Conservation (phyloP, 2,888 invertebrate genomes). For the Periphyllus acericola region DNA sequence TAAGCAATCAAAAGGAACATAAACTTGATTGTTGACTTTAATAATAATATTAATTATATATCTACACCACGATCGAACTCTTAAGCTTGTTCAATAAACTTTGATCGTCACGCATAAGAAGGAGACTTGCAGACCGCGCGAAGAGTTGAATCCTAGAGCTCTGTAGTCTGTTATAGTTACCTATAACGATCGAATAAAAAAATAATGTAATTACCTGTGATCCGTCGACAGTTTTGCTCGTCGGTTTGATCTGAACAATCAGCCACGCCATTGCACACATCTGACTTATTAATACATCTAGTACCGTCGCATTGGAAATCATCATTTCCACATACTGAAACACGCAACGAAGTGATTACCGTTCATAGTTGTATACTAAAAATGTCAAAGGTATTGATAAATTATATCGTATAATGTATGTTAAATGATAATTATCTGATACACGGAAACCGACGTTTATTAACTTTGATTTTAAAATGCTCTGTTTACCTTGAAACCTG, state of each 20-base stretch:
- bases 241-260: conserved; percentile 44
- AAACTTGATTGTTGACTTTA: background rate
- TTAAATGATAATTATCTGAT: background rate
- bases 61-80: background rate
- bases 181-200: too few species aligned
- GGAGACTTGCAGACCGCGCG: too few species aligned
- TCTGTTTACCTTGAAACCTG: background rate
- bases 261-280: conserved; percentile 72
- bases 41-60: background rate
- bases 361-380: background rate
- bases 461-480: background rate
- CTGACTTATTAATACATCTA: conserved; percentile 71
- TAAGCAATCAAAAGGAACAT: background rate
- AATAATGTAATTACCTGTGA: background rate
- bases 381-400: background rate
- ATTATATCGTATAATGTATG: background rate
- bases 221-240: conserved; percentile 24
- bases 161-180: too few species aligned
- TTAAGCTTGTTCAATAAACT: background rate
- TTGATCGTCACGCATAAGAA: background rate
- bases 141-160: too few species aligned
- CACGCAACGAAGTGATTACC: background rate
- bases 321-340: conserved; percentile 70
- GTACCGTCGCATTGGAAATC: conserved; percentile 75
- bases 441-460: too few species aligned